A percentile compares a stretch with the other conserved stretches of the same genome.
Conservation (phyloP, 2,113 vertebrate genomes). For the Zosterops japonicus region DNA sequence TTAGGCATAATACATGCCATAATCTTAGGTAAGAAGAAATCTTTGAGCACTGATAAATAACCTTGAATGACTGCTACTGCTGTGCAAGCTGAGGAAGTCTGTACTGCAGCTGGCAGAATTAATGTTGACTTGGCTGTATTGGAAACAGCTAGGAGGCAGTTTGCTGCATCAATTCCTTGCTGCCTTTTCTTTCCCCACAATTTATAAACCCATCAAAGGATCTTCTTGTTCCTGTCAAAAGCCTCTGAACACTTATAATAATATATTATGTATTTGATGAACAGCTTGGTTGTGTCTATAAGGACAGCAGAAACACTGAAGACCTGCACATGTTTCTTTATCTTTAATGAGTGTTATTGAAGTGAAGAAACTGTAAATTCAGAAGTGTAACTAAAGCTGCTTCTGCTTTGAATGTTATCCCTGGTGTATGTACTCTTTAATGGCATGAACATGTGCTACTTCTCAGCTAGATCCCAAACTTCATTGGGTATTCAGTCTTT, state of each 20-base stretch:
- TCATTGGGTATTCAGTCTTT: not conserved
- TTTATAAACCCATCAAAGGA: not conserved
- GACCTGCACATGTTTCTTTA: not conserved
- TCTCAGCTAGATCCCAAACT: not conserved
- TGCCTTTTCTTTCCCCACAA: not conserved
- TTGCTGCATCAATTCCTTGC: not conserved
- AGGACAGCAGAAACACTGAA: not conserved
- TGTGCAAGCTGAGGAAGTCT: not conserved
- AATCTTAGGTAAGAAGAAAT: not conserved
- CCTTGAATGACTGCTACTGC: not conserved
- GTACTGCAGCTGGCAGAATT: not conserved
- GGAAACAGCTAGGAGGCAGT: not conserved
- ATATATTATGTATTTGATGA: not conserved
- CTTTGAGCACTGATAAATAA: not conserved
- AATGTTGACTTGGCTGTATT: not conserved
- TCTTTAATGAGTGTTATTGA: not conserved
- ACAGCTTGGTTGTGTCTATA: not conserved
- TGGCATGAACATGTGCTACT: fast-evolving
- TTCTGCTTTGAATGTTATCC: not conserved
- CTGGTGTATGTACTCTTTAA: not conserved
- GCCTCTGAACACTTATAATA: not conserved
- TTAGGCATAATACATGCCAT: not conserved
- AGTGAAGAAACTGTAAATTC: not conserved
- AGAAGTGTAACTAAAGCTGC: not conserved
- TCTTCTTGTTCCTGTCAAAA: not conserved